Conservation (phyloP, 2,888 invertebrate genomes). For the Periphyllus acericola region DNA sequence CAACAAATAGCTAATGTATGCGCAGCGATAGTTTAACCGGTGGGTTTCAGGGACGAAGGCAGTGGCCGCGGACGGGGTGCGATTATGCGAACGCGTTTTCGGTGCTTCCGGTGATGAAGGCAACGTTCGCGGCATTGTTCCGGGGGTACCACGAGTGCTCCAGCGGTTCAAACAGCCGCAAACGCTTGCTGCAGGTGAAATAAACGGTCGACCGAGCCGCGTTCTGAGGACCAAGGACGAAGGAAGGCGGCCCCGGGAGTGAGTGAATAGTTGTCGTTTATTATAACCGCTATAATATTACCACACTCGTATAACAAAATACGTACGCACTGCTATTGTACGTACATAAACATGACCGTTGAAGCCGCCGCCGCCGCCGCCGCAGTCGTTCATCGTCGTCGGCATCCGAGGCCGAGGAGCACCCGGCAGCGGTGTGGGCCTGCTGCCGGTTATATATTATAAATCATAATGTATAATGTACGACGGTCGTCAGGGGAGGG, state of each 20-base stretch:
- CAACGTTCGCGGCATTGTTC: neutral
- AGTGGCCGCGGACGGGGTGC: neutral
- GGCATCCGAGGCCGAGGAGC: conserved; percentile 5
- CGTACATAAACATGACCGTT: neutral
- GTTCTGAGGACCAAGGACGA: neutral
- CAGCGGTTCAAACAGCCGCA: neutral
- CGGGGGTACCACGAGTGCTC: neutral
- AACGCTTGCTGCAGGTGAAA: neutral
- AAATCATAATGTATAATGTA: neutral
- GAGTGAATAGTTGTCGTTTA: neutral
- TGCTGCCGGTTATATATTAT: neutral
- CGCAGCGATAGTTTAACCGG: neutral
- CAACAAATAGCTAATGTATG: no score
- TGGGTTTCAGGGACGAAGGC: neutral
- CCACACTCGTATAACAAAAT: neutral
- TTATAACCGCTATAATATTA: neutral
- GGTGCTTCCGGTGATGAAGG: neutral
- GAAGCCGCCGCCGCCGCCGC: neutral
- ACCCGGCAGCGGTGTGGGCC: neutral
- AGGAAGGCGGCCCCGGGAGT: neutral
- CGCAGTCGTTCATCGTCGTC: neutral
- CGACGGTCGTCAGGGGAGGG: neutral
- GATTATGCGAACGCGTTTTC: neutral
- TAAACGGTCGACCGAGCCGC: neutral
- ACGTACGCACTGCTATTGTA: neutral